Percentiles rank a stretch among this genome's conserved stretches.
phyloP scores from a whole-genome alignment of 2,888 invertebrate genomes.

The Bibio marci region DNA sequence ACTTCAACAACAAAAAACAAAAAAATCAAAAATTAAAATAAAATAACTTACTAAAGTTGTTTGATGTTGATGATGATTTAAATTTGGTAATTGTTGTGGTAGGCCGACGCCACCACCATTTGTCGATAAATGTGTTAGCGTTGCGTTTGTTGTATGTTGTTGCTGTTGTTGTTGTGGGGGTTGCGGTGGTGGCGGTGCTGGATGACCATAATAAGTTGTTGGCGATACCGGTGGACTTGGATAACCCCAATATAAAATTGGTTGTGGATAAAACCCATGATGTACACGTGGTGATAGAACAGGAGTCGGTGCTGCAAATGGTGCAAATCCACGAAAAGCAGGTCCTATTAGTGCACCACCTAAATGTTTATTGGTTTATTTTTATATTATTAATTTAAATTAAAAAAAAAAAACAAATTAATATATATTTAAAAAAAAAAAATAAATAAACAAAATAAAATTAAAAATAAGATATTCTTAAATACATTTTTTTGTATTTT shows the following conservation, averaged over 20 bases:
- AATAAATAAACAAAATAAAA: no score
- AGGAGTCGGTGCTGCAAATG: slow-evolving; percentile 31
- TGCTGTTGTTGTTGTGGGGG: no score
- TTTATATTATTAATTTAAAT: not conserved
- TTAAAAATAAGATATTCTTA: no score
- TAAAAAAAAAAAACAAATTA: not conserved
- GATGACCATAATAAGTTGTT: slow-evolving; percentile 63
- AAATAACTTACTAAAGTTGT: no score
- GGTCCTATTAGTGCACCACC: slow-evolving; percentile 41
- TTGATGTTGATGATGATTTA: no score
- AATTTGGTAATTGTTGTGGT: no score
- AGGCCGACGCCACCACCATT: no score
- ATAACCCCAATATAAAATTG: slow-evolving; percentile 81
- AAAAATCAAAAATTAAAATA: no score
- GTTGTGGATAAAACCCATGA: slow-evolving; percentile 40
- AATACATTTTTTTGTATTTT: no score
- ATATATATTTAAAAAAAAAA: slow-evolving; percentile 1
- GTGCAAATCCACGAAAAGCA: slow-evolving; percentile 33
- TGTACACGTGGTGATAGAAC: slow-evolving; percentile 31
- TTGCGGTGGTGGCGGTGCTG: slow-evolving; percentile 21
- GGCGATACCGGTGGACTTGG: slow-evolving; percentile 90
- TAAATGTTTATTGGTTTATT: slow-evolving; percentile 18
- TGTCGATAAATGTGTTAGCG: no score
- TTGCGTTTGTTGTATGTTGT: no score
- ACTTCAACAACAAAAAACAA: no score